Base-by-base conservation (phyloP, 2,113 vertebrate genomes). In the Tragelaphus buxtoni region DNA sequence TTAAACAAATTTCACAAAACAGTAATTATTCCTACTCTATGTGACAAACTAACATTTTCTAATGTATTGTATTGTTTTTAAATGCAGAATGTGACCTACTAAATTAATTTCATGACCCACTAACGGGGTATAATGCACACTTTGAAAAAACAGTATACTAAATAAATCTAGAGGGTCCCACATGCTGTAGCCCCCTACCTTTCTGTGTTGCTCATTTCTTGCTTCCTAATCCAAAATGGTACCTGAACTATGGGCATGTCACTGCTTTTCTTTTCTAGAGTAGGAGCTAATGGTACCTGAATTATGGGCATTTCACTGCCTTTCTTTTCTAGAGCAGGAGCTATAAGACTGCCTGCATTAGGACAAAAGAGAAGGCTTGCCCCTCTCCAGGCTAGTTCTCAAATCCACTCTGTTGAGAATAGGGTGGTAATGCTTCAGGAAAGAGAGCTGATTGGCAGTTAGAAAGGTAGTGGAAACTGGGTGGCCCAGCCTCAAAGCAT, bases 131-230 rank as follows among this genome's bases (percentile, higher is more conserved):
- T 69, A 94, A 88, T 39, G 24, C 28, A 84, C 32, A 79, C 61
- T 97, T 93, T 92, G 84, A 47, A 92, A 87, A 87, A 92, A 86
- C 26, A 92, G 24, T 86, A 4, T 82, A 47, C 18, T 42, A 94
- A 16, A 35, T 30, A 60, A 86, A 1, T 30, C 89, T 96, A 87
- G 32, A 88, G 39, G 49, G 45, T 42, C n/a, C 49, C 39, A 82
- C 30, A 49, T 92, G 55, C 35, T 61, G 18, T 81, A 65, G 28
- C 49, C 2, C n/a, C 94, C 80, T 32, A 74, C 61, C 5, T n/a
- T 91, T 94, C 56, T 90, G 85, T 82, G 24, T 30, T 77, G 91
- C 26, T 94, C 42, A 80, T 35, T 86, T 56, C n/a, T 90, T 24
- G 30, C 30, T 72, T 53, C n/a, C n/a, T 74, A 45, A 63, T 84